phyloP scores from a whole-genome alignment of 2,797 vertebrate genomes.

The Falco biarmicus region DNA sequence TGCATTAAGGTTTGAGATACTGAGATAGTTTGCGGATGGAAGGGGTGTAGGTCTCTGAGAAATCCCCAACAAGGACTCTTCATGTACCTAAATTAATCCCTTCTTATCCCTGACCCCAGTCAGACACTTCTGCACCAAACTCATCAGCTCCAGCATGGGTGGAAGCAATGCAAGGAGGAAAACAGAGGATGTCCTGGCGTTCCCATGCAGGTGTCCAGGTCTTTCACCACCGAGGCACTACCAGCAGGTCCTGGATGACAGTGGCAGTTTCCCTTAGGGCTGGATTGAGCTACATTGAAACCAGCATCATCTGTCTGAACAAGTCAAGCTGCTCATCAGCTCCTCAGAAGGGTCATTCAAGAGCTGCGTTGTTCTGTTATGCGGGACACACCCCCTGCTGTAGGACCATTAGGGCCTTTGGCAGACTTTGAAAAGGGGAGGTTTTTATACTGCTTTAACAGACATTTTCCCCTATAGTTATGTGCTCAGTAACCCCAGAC shows the following conservation, averaged over 20 bases:
- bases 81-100: background rate
- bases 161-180: background rate
- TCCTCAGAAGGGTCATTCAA: background rate
- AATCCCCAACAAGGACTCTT: background rate
- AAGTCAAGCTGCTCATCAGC: background rate
- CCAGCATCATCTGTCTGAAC: background rate
- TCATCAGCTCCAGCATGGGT: background rate
- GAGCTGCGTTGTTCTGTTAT: background rate
- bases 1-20: background rate
- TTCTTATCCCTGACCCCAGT: background rate
- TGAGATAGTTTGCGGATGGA: background rate
- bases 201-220: rapidly evolving
- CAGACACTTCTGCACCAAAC: background rate
- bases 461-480: background rate
- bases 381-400: background rate
- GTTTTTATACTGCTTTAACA: background rate
- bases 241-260: background rate
- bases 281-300: rapidly evolving
- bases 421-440: background rate
- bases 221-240: background rate
- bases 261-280: background rate
- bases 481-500: background rate
- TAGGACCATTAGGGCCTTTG: background rate
- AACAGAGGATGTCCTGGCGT: background rate
- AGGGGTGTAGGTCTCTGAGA: background rate